Evolutionary conservation across 2,888 invertebrate species (phyloP).

Genomic region (Dryocosmus kuriphilus): DNA sequence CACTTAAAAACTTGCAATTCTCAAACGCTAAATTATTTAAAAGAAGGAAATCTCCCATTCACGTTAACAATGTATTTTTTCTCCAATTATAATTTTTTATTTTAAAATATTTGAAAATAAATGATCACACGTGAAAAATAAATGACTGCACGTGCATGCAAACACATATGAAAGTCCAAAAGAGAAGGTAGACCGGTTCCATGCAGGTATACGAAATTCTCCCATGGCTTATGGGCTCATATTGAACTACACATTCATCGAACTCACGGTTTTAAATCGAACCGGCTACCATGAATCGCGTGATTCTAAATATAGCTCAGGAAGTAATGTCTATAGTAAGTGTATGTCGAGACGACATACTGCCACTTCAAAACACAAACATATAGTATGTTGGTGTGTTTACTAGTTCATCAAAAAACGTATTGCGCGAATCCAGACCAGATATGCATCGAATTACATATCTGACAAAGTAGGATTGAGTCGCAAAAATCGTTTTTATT

Average conservation of each 20-base stretch:
- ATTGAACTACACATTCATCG: slow-evolving; percentile 1
- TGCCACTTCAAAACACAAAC: slow-evolving; percentile 34
- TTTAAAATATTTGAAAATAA: background rate
- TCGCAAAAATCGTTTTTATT: background rate
- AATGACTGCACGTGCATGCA: too few species aligned
- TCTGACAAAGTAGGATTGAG: background rate
- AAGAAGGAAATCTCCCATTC: background rate
- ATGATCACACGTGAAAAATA: too few species aligned
- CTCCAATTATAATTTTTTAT: background rate
- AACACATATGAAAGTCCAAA: background rate
- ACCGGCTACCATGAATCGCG: slow-evolving; percentile 29
- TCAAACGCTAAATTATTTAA: background rate
- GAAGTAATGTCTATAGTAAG: slow-evolving; percentile 32
- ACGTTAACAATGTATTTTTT: background rate
- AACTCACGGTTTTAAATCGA: slow-evolving; percentile 17
- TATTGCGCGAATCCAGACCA: background rate
- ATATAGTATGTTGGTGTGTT: slow-evolving; percentile 38
- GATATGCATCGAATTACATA: background rate
- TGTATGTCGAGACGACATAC: slow-evolving; percentile 6
- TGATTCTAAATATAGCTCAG: slow-evolving; percentile 34
- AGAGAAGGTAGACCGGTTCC: slow-evolving; percentile 32
- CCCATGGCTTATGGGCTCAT: background rate
- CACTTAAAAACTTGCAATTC: background rate
- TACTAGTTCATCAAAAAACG: slow-evolving; percentile 36
- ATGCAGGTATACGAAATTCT: slow-evolving; percentile 17